Evolutionary conservation across 2,888 invertebrate genomes (phyloP).

Genomic region (Diplolepis rosae): DNA sequence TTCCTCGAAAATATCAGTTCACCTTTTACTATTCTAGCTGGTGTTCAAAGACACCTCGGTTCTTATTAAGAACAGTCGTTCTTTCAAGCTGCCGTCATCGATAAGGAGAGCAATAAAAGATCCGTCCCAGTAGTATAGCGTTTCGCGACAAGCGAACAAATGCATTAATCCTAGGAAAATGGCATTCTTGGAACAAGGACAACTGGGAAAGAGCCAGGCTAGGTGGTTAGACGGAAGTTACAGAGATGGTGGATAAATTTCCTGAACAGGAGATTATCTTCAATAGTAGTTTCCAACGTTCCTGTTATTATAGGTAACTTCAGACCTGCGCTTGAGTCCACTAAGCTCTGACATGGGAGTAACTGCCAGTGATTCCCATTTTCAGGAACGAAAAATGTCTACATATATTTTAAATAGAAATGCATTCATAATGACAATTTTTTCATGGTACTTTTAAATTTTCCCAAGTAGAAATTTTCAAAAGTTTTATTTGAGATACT

Average conservation of each 20-base stretch:
- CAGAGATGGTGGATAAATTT: conserved; percentile 65
- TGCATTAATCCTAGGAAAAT: conserved; percentile 58
- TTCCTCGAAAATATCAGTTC: neutral
- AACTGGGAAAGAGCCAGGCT: conserved; percentile 53
- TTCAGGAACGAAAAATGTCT: no score
- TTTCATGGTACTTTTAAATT: no score
- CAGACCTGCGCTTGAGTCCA: neutral
- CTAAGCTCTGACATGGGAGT: neutral
- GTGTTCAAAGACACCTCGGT: neutral
- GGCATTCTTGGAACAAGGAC: conserved; percentile 43
- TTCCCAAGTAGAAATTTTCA: no score
- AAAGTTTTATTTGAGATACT: no score
- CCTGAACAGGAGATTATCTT: conserved; percentile 66
- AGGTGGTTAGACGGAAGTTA: conserved; percentile 57
- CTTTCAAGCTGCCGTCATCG: conserved; percentile 10
- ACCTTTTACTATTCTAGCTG: neutral
- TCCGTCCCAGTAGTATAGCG: neutral
- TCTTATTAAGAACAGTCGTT: conserved; percentile 18
- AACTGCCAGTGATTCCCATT: neutral
- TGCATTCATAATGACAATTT: no score
- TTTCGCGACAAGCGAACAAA: conserved; percentile 36
- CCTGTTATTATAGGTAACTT: conserved; percentile 50
- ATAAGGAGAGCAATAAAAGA: conserved; percentile 2
- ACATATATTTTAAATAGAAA: no score
- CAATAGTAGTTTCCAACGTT: conserved; percentile 62